These are phyloP conservation scores for Menidia beryllina DNA, from an alignment of 2,113 vertebrate species.

Conservation along the genomic window DNA sequence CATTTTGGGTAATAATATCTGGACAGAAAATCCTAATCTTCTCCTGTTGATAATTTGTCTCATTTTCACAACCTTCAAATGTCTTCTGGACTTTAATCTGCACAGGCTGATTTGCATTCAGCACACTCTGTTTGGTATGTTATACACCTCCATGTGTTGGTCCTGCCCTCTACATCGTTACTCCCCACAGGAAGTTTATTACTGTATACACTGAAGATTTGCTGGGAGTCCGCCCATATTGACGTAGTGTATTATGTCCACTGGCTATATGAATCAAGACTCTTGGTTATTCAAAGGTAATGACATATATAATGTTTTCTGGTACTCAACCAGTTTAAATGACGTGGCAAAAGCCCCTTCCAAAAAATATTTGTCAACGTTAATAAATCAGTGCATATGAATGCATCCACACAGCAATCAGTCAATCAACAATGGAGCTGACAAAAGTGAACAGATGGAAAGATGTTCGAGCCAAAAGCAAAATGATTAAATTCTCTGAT, in stretches of 20 bases:
- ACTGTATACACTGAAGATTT: conserved; percentile 17
- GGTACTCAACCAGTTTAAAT: background rate
- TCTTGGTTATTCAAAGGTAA: no score
- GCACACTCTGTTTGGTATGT: conserved; percentile 28
- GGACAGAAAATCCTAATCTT: conserved; percentile 15
- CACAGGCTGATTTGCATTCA: conserved; percentile 48
- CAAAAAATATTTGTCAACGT: conserved; percentile 27
- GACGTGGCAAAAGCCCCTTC: conserved; percentile 17
- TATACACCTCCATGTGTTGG: conserved; percentile 18
- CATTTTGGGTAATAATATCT: conserved; percentile 15
- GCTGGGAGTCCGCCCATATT: conserved; percentile 11
- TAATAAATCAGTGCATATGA: conserved; percentile 6
- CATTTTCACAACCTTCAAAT: conserved; percentile 17
- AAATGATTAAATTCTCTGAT: background rate
- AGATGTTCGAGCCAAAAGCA: background rate
- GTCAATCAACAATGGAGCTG: background rate
- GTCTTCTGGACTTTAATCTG: conserved; percentile 16
- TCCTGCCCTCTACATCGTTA: background rate
- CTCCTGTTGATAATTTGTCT: background rate
- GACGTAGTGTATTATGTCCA: conserved; percentile 1
- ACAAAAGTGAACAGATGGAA: conserved; percentile 8
- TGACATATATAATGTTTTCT: background rate
- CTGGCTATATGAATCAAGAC: conserved; percentile 7
- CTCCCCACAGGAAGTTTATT: conserved; percentile 5
- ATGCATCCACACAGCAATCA: background rate